Percentiles rank a stretch among this genome's conserved stretches.
Conservation (phyloP, 2,888 invertebrate genomes). For the Sesia bembeciformis region DNA sequence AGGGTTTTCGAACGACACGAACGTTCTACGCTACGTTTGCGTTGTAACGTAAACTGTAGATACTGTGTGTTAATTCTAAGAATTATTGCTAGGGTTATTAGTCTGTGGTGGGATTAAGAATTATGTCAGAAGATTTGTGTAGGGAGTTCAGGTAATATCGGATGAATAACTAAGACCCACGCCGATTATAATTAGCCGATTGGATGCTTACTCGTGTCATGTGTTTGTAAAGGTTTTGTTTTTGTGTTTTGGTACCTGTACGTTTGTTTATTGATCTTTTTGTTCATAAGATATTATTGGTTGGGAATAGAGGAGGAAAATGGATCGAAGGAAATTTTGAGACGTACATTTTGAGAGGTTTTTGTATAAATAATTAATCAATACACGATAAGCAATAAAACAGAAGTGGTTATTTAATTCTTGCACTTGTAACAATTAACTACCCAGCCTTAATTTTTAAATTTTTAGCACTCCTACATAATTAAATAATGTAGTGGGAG, state of each 20-base stretch:
- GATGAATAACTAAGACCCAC: conserved; percentile 34
- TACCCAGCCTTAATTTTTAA: too few species aligned
- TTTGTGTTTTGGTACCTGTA: conserved; percentile 1
- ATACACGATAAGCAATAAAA: too few species aligned
- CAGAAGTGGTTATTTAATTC: too few species aligned
- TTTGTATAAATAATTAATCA: too few species aligned
- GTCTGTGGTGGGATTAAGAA: conserved; percentile 23
- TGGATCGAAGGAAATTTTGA: too few species aligned
- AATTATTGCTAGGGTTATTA: not conserved
- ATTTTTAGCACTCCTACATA: too few species aligned
- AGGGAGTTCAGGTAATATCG: conserved; percentile 10
- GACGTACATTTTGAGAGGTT: too few species aligned
- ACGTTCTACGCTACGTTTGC: not conserved
- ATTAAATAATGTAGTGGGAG: too few species aligned
- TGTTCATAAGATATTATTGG: too few species aligned
- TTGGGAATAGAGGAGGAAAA: too few species aligned
- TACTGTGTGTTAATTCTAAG: not conserved
- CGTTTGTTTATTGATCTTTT: too few species aligned
- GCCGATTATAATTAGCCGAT: conserved; percentile 44
- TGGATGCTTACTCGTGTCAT: conserved; percentile 42
- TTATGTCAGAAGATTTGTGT: conserved; percentile 24
- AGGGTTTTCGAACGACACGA: not conserved
- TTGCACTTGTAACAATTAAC: too few species aligned
- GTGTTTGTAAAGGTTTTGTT: conserved; percentile 14
- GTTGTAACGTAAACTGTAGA: not conserved